Percentiles rank a stretch among this genome's conserved stretches.
phyloP scores from a whole-genome alignment of 1,140 invertebrate genomes.

The Pantala flavescens region DNA sequence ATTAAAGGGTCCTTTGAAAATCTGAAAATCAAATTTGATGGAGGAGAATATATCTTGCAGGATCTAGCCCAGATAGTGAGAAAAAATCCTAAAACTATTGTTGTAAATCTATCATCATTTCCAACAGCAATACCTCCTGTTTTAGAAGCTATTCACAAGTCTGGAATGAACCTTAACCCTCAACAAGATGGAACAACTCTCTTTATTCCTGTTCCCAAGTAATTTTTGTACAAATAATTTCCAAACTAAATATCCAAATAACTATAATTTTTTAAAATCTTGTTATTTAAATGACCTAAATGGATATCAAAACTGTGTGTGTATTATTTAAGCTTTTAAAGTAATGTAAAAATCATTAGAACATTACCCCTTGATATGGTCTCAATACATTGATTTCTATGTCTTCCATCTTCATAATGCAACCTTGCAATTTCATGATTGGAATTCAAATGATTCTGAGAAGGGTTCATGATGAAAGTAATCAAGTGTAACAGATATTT shows the following conservation, averaged over 20 bases:
- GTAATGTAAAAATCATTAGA: too few species aligned
- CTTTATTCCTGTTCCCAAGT: slow-evolving; percentile 78
- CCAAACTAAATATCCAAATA: background rate
- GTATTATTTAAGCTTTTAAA: background rate
- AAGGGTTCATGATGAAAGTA: too few species aligned
- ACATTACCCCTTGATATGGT: too few species aligned
- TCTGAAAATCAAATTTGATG: slow-evolving; percentile 61
- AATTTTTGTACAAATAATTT: slow-evolving; percentile 21
- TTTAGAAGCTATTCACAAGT: slow-evolving; percentile 58
- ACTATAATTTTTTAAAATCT: slow-evolving; percentile 16
- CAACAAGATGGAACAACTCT: slow-evolving; percentile 87
- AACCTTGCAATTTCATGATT: too few species aligned
- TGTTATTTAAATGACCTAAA: too few species aligned
- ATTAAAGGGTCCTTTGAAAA: slow-evolving; percentile 72
- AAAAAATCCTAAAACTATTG: slow-evolving; percentile 75
- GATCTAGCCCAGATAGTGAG: slow-evolving; percentile 79
- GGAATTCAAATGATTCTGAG: too few species aligned
- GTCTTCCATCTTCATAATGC: too few species aligned
- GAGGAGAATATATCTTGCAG: slow-evolving; percentile 71
- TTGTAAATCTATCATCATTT: slow-evolving; percentile 70
- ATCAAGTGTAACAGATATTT: too few species aligned
- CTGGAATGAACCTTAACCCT: slow-evolving; percentile 86
- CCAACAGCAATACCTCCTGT: slow-evolving; percentile 73
- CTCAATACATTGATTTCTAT: too few species aligned
- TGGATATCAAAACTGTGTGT: background rate